Evolutionary conservation across 2,113 vertebrate species (phyloP).

Genomic region (Siniperca chuatsi): DNA sequence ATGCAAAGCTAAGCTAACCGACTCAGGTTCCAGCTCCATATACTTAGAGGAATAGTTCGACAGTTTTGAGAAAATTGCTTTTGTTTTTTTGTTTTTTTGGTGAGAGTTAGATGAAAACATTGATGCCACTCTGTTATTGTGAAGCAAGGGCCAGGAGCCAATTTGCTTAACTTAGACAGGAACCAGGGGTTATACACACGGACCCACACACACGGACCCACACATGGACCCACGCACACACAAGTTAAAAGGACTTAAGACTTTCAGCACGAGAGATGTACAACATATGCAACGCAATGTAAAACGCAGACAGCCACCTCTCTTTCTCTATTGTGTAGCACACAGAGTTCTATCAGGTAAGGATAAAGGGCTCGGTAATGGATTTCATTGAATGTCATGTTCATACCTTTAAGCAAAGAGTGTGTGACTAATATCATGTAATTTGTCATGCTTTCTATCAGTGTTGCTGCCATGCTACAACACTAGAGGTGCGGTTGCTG

Average conservation of each 20-base stretch:
- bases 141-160: no score
- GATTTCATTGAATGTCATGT: slow-evolving; percentile 28
- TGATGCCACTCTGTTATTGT: no score
- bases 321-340: not conserved
- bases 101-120: no score
- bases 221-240: not conserved
- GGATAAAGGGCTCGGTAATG: slow-evolving; percentile 14
- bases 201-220: not conserved
- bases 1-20: no score
- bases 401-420: slow-evolving; percentile 27
- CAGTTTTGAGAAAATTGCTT: no score
- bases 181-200: not conserved
- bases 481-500: not conserved
- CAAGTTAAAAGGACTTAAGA: not conserved
- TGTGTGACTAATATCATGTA: slow-evolving; percentile 10
- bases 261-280: not conserved
- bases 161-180: no score
- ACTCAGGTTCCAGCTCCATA: no score
- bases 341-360: slow-evolving; percentile 14
- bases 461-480: slow-evolving; percentile 5
- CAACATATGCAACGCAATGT: not conserved
- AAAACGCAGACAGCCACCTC: not conserved
- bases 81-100: no score
- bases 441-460: slow-evolving; percentile 32
- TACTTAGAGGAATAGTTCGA: no score